Conservation (phyloP, 2,113 vertebrate species). For the Neolamprologus kungweensis region DNA sequence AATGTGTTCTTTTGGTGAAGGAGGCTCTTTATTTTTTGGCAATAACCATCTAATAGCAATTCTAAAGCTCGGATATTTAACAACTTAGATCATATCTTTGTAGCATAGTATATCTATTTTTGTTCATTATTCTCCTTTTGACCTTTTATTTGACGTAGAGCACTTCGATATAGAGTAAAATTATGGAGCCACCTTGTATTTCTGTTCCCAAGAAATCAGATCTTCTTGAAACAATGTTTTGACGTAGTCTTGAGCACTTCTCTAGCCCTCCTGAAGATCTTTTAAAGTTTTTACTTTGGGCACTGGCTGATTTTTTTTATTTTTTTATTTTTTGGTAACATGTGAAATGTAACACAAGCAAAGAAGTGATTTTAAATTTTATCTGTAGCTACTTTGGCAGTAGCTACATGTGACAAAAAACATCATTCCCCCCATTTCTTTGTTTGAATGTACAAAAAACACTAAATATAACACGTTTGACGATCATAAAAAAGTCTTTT, state of each 20-base stretch:
- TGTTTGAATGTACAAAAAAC: background rate
- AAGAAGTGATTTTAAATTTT: background rate
- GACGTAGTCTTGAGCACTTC: accelerated
- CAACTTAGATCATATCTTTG: background rate
- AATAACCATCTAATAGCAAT: background rate
- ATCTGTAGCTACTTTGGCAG: background rate
- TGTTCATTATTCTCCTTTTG: background rate
- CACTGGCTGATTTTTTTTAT: background rate
- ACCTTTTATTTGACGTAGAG: background rate
- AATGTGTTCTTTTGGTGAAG: background rate
- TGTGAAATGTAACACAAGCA: background rate
- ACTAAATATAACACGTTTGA: background rate
- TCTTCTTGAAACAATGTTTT: background rate
- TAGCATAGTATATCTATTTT: background rate
- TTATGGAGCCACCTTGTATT: background rate
- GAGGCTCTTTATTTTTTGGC: background rate
- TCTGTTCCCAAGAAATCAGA: background rate
- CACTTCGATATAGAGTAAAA: background rate
- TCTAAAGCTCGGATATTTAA: background rate
- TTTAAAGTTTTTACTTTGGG: background rate
- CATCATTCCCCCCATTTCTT: accelerated
- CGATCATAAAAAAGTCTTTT: accelerated
- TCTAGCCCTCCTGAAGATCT: background rate
- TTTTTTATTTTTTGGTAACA: background rate
- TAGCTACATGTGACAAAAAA: accelerated